phyloP scores from a whole-genome alignment of 2,888 invertebrate species.

The Yponomeuta sedellus region DNA sequence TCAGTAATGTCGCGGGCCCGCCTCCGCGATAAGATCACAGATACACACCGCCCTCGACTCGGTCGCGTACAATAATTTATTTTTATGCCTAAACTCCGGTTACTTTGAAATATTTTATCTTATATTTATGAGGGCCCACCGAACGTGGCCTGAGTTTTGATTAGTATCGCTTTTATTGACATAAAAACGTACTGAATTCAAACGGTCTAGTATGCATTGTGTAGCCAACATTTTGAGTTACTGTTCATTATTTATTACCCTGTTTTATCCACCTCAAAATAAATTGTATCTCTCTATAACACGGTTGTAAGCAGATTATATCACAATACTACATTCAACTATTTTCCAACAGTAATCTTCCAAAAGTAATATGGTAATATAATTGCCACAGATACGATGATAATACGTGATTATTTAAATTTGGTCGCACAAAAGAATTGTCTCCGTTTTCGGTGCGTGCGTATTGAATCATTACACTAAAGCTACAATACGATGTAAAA shows the following conservation, averaged over 20 bases:
- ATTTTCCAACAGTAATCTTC: neutral
- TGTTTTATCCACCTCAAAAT: neutral
- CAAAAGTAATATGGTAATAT: neutral
- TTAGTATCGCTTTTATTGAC: conserved; percentile 10
- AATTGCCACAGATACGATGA: neutral
- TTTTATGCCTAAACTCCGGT: conserved; percentile 54
- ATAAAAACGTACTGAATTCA: neutral
- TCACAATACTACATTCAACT: neutral
- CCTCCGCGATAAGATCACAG: conserved; percentile 53
- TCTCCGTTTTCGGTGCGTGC: neutral
- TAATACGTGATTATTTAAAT: neutral
- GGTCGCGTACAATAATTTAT: conserved; percentile 61
- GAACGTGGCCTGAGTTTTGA: conserved; percentile 7
- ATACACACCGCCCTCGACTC: conserved; percentile 45
- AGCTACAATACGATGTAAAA: neutral
- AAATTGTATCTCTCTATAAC: too few species aligned
- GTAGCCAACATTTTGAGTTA: neutral
- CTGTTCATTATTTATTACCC: neutral
- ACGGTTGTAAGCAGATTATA: too few species aligned
- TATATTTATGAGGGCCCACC: conserved; percentile 17
- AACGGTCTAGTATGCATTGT: neutral
- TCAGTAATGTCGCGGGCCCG: conserved; percentile 70
- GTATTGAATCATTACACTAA: neutral
- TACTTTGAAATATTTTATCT: conserved; percentile 24
- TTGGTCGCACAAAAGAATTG: neutral